Evolutionary conservation across 2,888 invertebrate species (phyloP), one percentile per base, ranked within the genome.

Genomic region (Lepidonotus clava): DNA sequence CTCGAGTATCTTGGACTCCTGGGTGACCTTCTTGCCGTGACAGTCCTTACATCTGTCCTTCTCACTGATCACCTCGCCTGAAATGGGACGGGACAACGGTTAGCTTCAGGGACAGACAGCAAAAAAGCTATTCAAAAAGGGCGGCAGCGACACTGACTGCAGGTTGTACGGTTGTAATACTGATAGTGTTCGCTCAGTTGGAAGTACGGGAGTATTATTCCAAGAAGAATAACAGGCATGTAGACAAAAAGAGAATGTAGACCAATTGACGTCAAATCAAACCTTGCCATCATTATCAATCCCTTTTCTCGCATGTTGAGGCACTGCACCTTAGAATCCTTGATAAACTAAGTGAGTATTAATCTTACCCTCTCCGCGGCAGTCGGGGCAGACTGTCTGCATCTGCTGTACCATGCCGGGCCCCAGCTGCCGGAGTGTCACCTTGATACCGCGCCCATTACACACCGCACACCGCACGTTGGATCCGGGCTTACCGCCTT

Each of bases 31-130:
- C 92, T 96, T 96, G 28, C 98, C 98, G 91, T 95, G 96, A 94
- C 98, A 98, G 87, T 95, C 95, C 89, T 95, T 95, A 94, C 98
- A 98, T 88, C 96, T 96, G 94, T 98, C 97, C 92, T 96, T 96
- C 87, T 98, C 97, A 93, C 92, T 93, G 41, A 95, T 94, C 6
- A 90, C 91, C 88, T 94, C 93, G 85, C 94, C 94, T 94, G 89
- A 11, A 90, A 87, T 21, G 46, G 46, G 46, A 11, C 18, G 18
- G 18, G 6, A 46, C 46, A 46, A 6, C 18, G 46, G 18, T 6
- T 46, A 46, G 46, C 6, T 46, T 11, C 46, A n/a, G n/a, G n/a
- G n/a, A n/a, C n/a, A n/a, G n/a, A n/a, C n/a, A n/a, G n/a, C n/a
- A n/a, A n/a, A n/a, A n/a, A n/a, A n/a, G n/a, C n/a, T n/a, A n/a